Conservation (phyloP, 1,140 invertebrate genomes). For the Archivesica marissinica region DNA sequence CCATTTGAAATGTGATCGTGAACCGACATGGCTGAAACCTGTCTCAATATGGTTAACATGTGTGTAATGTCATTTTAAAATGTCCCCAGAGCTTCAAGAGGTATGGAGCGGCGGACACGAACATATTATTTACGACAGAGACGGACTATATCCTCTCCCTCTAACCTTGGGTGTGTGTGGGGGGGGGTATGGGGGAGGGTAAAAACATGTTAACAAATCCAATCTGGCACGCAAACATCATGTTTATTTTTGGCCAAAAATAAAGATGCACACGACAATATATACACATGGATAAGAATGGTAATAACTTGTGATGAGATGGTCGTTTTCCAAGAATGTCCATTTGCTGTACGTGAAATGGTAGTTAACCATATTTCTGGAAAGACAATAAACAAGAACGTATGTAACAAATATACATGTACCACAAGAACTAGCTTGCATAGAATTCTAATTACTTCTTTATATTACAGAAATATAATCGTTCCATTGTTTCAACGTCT, state of each 20-base stretch:
- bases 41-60: no score
- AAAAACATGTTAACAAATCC: background rate
- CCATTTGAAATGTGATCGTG: no score
- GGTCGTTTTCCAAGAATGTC: background rate
- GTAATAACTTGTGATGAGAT: background rate
- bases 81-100: no score
- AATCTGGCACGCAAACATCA: background rate
- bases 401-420: background rate
- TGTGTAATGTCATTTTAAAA: no score
- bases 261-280: background rate
- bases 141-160: no score
- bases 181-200: background rate
- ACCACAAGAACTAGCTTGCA: background rate
- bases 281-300: background rate
- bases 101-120: no score
- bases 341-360: background rate
- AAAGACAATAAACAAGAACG: background rate
- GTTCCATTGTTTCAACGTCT: no score
- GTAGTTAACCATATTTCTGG: constrained; percentile 15
- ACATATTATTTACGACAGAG: no score
- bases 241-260: constrained; percentile 51
- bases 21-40: no score
- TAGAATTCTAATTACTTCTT: no score
- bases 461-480: no score
- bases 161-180: no score